A percentile compares a stretch with the other conserved stretches of the same genome.
phyloP scores from a whole-genome alignment of 92 coral and sea anemone species.

The Muricea muricata region DNA sequence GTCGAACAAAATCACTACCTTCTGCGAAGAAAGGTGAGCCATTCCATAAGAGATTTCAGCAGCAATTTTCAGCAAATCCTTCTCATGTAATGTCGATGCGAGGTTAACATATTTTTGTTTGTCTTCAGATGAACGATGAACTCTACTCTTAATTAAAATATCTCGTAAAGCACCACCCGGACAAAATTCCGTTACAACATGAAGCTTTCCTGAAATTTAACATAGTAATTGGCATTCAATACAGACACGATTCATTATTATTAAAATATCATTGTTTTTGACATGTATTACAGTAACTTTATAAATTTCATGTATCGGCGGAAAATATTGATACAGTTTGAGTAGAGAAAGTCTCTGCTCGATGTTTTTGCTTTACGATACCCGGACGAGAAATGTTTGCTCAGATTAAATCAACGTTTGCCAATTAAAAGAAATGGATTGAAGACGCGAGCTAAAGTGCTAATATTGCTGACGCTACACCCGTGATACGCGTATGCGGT shows the following conservation, averaged over 20 bases:
- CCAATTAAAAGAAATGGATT: too few species aligned
- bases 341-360: too few species aligned
- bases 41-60: slow-evolving; percentile 76
- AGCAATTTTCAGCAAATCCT: slow-evolving; percentile 77
- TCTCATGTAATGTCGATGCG: slow-evolving; percentile 74
- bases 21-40: slow-evolving; percentile 65
- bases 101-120: slow-evolving; percentile 61
- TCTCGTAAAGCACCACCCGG: slow-evolving; percentile 76
- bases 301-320: too few species aligned
- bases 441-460: too few species aligned
- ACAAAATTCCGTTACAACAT: slow-evolving; percentile 75
- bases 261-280: not conserved
- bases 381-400: too few species aligned
- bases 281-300: too few species aligned
- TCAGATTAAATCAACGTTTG: too few species aligned
- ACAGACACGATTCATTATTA: not conserved
- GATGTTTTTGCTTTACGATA: too few species aligned
- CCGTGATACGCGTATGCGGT: too few species aligned
- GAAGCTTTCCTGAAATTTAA: slow-evolving; percentile 66
- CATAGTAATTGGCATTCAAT: too few species aligned
- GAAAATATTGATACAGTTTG: too few species aligned
- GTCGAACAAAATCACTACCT: not conserved
- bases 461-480: too few species aligned
- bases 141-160: slow-evolving; percentile 65
- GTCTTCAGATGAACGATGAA: slow-evolving; percentile 11